phyloP scores from a whole-genome alignment of 2,888 invertebrate genomes.

The Xylophagus ater region DNA sequence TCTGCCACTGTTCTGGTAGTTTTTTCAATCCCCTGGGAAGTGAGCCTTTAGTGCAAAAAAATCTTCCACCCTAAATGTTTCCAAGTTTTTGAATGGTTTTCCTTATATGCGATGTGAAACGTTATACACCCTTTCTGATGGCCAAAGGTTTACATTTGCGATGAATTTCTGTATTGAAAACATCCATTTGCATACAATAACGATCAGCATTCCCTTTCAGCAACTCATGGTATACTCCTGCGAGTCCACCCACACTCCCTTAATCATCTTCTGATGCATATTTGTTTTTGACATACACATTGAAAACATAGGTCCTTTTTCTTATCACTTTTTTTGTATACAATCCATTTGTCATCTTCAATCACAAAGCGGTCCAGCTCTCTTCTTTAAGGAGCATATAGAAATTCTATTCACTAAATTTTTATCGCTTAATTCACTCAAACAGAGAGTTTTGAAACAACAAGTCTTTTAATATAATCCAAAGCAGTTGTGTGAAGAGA shows the following conservation, averaged over 20 bases:
- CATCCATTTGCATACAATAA: neutral
- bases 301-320: neutral
- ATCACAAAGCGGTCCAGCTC: neutral
- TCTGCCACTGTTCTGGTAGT: too few species aligned
- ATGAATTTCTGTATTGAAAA: slow-evolving; percentile 1
- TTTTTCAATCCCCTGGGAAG: too few species aligned
- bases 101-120: too few species aligned
- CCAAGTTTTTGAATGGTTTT: too few species aligned
- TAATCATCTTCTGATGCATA: neutral
- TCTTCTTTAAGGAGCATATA: neutral
- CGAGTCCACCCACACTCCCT: too few species aligned
- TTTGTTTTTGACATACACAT: neutral
- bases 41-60: too few species aligned
- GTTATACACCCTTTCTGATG: neutral
- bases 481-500: too few species aligned
- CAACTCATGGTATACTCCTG: too few species aligned
- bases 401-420: slow-evolving; percentile 2
- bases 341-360: neutral
- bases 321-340: neutral
- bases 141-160: neutral
- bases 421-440: neutral
- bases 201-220: slow-evolving; percentile 3
- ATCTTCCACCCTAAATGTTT: too few species aligned
- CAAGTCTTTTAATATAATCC: neutral
- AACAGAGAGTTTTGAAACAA: neutral